phyloP scores from a whole-genome alignment of 2,113 vertebrate species.

The Lepisosteus oculatus region DNA sequence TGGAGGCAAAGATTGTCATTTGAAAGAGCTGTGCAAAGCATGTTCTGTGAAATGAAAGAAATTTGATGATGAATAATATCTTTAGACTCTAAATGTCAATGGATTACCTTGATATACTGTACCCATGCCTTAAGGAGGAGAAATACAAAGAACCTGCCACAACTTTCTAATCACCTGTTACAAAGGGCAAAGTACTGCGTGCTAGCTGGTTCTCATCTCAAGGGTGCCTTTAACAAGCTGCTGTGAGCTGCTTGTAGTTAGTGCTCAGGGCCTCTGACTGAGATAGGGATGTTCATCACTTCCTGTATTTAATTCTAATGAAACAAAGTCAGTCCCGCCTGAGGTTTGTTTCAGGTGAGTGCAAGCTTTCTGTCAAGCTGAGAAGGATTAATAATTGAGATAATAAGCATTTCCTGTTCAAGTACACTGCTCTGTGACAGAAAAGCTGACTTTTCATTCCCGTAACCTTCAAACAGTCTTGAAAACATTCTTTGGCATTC shows the following conservation, averaged over 20 bases:
- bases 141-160: constrained; percentile 1
- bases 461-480: too few relatives aligned
- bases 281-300: background rate
- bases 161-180: constrained; percentile 7
- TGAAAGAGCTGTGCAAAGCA: constrained; percentile 50
- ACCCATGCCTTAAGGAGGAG: background rate
- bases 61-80: constrained; percentile 45
- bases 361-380: too few relatives aligned
- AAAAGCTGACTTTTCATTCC: too few relatives aligned
- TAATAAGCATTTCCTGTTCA: too few relatives aligned
- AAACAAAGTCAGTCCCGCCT: background rate
- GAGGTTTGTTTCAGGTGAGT: too few relatives aligned
- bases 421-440: too few relatives aligned
- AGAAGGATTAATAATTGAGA: too few relatives aligned
- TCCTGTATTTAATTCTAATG: background rate
- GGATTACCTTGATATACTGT: too few relatives aligned
- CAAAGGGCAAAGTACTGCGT: background rate
- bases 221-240: background rate
- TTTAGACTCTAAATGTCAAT: background rate
- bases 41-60: constrained; percentile 38
- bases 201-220: too few relatives aligned
- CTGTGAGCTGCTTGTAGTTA: background rate
- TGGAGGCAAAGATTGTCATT: constrained; percentile 47
- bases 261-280: background rate
- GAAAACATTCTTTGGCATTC: too few relatives aligned